Evolutionary conservation across 1,140 invertebrate species (phyloP).

Genomic region (Sitophilus oryzae): DNA sequence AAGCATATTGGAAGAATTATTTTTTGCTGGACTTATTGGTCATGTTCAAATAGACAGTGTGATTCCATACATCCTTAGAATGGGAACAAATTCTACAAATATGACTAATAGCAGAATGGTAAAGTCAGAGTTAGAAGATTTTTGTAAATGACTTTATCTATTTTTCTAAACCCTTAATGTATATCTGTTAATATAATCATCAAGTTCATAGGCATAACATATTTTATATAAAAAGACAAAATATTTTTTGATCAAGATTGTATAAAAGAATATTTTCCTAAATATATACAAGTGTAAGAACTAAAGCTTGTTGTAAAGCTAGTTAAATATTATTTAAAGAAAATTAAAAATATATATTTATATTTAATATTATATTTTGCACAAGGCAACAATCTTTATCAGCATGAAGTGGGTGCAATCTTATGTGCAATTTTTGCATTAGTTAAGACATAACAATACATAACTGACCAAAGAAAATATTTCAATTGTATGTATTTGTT

Average conservation of each 20-base stretch:
- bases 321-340: too few relatives aligned
- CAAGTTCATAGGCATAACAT: slow-evolving; percentile 44
- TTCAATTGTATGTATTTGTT: not conserved
- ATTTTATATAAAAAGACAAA: slow-evolving; percentile 49
- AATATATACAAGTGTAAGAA: not conserved
- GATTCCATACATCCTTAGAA: slow-evolving; percentile 85
- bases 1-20: slow-evolving; percentile 81
- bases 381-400: not conserved
- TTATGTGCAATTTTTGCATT: not conserved
- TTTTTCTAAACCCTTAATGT: slow-evolving; percentile 53
- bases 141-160: slow-evolving; percentile 36
- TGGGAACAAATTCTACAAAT: slow-evolving; percentile 48
- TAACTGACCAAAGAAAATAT: not conserved
- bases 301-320: too few relatives aligned
- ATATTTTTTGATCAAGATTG: not conserved
- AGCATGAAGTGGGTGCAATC: not conserved
- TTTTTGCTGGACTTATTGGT: slow-evolving; percentile 88
- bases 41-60: slow-evolving; percentile 88
- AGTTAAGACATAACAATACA: not conserved
- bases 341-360: too few relatives aligned
- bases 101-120: slow-evolving; percentile 30
- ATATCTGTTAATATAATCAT: not conserved
- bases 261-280: not conserved
- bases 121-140: slow-evolving; percentile 38
- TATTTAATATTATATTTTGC: not conserved